Percentiles rank a stretch among this genome's conserved stretches.
Evolutionary conservation across 2,888 invertebrate genomes (phyloP).

Genomic region (Dascillus cervinus): DNA sequence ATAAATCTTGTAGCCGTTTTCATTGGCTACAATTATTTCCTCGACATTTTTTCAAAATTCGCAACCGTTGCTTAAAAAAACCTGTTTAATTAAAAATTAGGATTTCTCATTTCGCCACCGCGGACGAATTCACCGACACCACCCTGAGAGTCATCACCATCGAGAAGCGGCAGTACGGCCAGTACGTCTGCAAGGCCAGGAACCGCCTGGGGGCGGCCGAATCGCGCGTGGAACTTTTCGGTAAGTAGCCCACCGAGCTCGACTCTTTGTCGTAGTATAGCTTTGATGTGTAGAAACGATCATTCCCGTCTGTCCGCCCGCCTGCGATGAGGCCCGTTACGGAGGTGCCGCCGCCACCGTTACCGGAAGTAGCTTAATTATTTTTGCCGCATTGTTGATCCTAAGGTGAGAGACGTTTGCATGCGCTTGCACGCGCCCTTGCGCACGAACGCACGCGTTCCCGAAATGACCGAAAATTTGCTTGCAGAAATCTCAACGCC

Average conservation of each 20-base stretch:
- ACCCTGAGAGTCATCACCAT: constrained; percentile 83
- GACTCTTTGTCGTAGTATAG: constrained; percentile 13
- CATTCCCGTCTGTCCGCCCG: constrained; percentile 88
- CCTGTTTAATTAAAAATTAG: too few relatives aligned
- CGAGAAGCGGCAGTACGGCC: constrained; percentile 82
- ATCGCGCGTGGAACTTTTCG: constrained; percentile 73
- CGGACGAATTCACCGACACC: constrained; percentile 87
- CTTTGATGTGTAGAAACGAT: constrained; percentile 62
- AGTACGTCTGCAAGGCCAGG: constrained; percentile 78
- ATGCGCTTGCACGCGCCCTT: neutral
- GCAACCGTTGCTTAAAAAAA: too few relatives aligned
- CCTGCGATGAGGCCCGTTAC: constrained; percentile 68
- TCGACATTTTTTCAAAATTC: too few relatives aligned
- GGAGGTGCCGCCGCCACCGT: constrained; percentile 49
- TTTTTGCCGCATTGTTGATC: constrained; percentile 6
- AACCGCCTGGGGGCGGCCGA: constrained; percentile 82
- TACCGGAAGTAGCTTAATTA: constrained; percentile 30
- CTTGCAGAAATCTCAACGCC: constrained; percentile 60
- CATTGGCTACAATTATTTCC: too few relatives aligned
- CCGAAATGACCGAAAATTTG: too few relatives aligned
- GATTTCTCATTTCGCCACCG: constrained; percentile 84
- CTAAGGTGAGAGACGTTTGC: constrained; percentile 6
- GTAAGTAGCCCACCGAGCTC: too few relatives aligned
- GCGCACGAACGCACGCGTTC: too few relatives aligned
- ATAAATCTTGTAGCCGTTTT: too few relatives aligned